Evolutionary conservation across 2,888 invertebrate species (phyloP), one percentile per base, ranked within the genome.

Genomic region (Yponomeuta evonymella): DNA sequence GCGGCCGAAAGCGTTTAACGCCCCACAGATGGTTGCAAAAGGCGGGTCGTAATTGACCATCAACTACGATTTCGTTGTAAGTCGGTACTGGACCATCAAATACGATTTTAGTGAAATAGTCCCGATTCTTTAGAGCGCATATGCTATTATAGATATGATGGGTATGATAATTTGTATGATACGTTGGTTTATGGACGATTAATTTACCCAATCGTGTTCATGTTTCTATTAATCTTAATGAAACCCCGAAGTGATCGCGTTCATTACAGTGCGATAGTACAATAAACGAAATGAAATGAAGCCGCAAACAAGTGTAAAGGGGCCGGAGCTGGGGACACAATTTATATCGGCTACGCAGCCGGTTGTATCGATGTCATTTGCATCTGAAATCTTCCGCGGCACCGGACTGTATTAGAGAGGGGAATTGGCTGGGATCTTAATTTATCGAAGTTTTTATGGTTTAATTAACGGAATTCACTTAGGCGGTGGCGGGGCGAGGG

Each of bases 381-480:
- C 92, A 90, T 90, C 89, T 87, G 85, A 90, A 90, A 87, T 89
- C 88, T 89, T 89, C 85, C 83, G 81, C 86, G 82, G 79, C 81
- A 80, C 48, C 71, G 80, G 85, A 84, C 87, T 88, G 84, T 90
- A 90, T 90, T 89, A 89, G 83, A 85, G 85, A 83, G 89, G 91
- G 90, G 90, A 91, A 92, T 90, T 85, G 92, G 89, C 90, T 87
- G 87, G 87, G 89, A 91, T 92, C 90, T 92, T 92, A 92, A 93
- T 93, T 93, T 93, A 93, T 92, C 86, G 92, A 92, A 92, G 88
- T 93, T 93, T 93, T 93, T 93, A 93, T 92, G 92, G 92, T 93
- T 93, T 93, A 93, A 93, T 93, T 93, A 93, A 92, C 92, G 88
- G 91, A 92, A 93, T 92, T 92, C 92, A 92, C 92, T 92, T 92